A percentile compares a stretch with the other conserved stretches of the same genome.
Evolutionary conservation across 1,140 invertebrate genomes (phyloP).

Genomic region (Arion vulgaris): DNA sequence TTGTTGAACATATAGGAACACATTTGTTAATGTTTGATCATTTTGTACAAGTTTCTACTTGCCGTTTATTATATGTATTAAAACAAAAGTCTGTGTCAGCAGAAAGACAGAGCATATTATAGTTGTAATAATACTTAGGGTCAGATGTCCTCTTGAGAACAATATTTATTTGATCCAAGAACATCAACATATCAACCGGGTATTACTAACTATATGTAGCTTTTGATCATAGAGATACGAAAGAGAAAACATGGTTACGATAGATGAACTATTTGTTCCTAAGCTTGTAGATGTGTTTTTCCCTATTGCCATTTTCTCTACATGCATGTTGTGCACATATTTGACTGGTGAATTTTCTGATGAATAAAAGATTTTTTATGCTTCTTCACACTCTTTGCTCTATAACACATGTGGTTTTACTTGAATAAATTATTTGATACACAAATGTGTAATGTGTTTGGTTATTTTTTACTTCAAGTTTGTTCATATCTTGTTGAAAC

Average conservation of each 20-base stretch:
- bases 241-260: neutral
- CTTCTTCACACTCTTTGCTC: conserved; percentile 37
- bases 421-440: conserved; percentile 42
- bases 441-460: conserved; percentile 8
- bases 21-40: neutral
- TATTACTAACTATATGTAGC: neutral
- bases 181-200: neutral
- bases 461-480: neutral
- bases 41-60: neutral
- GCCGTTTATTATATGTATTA: neutral
- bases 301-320: neutral
- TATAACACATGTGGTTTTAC: conserved; percentile 37
- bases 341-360: neutral
- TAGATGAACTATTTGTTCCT: neutral
- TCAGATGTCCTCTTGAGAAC: neutral
- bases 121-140: neutral
- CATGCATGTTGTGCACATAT: neutral
- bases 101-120: neutral
- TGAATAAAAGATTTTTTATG: neutral
- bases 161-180: neutral
- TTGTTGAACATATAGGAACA: neutral
- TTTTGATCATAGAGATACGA: neutral
- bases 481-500: too few relatives aligned
- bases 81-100: neutral
- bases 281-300: neutral